Conservation (phyloP, 2,797 vertebrate species). For the Chelon auratus region DNA sequence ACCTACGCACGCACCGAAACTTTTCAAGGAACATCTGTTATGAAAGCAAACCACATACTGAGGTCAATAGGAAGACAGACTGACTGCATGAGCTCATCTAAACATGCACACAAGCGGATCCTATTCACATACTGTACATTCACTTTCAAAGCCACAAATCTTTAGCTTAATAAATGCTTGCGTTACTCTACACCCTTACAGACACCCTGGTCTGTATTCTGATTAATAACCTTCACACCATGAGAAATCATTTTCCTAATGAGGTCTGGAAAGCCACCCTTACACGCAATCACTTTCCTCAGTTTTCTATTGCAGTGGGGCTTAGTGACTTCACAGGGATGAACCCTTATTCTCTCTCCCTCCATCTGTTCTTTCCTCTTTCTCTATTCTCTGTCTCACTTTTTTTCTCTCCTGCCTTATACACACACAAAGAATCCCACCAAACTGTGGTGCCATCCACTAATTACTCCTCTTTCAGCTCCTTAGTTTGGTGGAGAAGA, state of each 20-base stretch:
- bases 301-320: slow-evolving; percentile 27
- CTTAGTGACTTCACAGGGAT: slow-evolving; percentile 35
- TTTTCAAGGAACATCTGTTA: slow-evolving; percentile 74
- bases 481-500: slow-evolving; percentile 35
- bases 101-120: not conserved
- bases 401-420: not conserved
- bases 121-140: slow-evolving; percentile 7
- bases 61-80: slow-evolving; percentile 53
- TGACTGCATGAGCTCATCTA: slow-evolving; percentile 14
- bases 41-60: slow-evolving; percentile 32
- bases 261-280: slow-evolving; percentile 32
- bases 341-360: not conserved
- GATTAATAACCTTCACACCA: slow-evolving; percentile 32
- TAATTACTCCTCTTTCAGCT: slow-evolving; percentile 65
- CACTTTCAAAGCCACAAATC: slow-evolving; percentile 2
- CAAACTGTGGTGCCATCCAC: slow-evolving; percentile 20
- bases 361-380: slow-evolving; percentile 15
- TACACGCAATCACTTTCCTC: slow-evolving; percentile 42
- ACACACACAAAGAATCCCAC: slow-evolving; percentile 34
- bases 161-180: not conserved
- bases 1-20: slow-evolving; percentile 56
- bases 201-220: slow-evolving; percentile 29
- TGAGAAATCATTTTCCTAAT: slow-evolving; percentile 46
- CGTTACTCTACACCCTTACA: slow-evolving; percentile 7
- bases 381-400: slow-evolving; percentile 5